Evolutionary conservation across 2,888 invertebrate species (phyloP).

Genomic region (Physocephala rufipes): DNA sequence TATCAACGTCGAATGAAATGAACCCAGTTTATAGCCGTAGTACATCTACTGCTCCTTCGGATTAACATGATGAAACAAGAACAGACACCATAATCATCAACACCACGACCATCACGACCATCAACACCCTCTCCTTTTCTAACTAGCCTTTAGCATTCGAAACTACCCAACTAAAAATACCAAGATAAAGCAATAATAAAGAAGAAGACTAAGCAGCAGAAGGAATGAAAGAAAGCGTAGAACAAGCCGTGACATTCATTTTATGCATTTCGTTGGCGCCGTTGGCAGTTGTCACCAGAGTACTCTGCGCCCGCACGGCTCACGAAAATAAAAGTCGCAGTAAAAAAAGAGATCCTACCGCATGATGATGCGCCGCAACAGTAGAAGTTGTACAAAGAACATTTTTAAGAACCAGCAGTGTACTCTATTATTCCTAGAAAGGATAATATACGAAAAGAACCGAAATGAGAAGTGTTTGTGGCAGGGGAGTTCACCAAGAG

Average conservation of each 20-base stretch:
- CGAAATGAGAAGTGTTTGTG: too few relatives aligned
- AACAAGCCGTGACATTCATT: slow-evolving; percentile 19
- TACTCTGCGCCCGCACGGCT: not conserved
- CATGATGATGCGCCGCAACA: not conserved
- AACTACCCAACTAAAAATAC: not conserved
- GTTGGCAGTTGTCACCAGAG: slow-evolving; percentile 25
- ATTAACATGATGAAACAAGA: too few relatives aligned
- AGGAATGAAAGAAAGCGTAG: slow-evolving; percentile 1
- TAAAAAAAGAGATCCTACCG: slow-evolving; percentile 12
- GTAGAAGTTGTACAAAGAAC: not conserved
- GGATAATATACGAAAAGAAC: too few relatives aligned
- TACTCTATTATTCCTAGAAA: not conserved
- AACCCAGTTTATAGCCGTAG: not conserved
- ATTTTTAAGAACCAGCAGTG: not conserved
- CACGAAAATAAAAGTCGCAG: not conserved
- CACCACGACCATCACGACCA: too few relatives aligned
- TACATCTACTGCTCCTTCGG: not conserved
- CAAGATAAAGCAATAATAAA: slow-evolving; percentile 1
- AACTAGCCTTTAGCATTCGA: too few relatives aligned
- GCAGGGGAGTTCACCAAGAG: too few relatives aligned
- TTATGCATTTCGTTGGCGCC: slow-evolving; percentile 13
- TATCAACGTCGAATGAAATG: not conserved
- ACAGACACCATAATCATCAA: too few relatives aligned
- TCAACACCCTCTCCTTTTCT: too few relatives aligned
- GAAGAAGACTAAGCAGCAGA: slow-evolving; percentile 1